A percentile compares a stretch with the other conserved stretches of the same genome.
These are phyloP conservation scores for Harpagoxenus sublaevis DNA, from an alignment of 2,888 invertebrate genomes.

Conservation along the genomic window DNA sequence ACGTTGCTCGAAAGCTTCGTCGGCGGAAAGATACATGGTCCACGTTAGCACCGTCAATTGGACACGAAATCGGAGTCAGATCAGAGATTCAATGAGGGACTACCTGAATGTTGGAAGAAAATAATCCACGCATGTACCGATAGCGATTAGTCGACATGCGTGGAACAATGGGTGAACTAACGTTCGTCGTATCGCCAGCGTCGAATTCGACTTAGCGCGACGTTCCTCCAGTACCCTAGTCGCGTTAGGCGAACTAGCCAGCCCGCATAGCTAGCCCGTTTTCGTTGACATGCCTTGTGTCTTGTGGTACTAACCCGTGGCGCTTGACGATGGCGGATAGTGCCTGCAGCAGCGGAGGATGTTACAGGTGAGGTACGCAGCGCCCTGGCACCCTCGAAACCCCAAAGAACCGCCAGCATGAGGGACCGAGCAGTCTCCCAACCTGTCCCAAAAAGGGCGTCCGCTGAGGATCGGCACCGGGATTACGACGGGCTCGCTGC, in stretches of 20 bases:
- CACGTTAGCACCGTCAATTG: not conserved
- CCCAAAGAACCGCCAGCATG: conserved; percentile 95
- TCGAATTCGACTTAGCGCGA: conserved; percentile 20
- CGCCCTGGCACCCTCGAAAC: conserved; percentile 93
- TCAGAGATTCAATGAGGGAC: not conserved
- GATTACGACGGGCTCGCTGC: conserved; percentile 80
- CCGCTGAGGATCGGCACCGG: conserved; percentile 60
- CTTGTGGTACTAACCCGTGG: conserved; percentile 85
- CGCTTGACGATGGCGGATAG: conserved; percentile 85
- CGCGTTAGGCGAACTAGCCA: conserved; percentile 56
- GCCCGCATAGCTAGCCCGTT: conserved; percentile 80
- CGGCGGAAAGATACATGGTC: not conserved
- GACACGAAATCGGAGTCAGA: not conserved
- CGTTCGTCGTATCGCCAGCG: not conserved
- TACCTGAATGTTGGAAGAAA: not conserved
- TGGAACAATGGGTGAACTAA: conserved; percentile 32
- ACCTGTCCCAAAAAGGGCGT: conserved; percentile 76
- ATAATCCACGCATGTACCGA: not conserved
- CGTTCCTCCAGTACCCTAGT: conserved; percentile 42
- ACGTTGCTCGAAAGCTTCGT: not conserved
- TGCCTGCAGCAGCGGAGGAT: conserved; percentile 86
- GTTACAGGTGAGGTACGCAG: conserved; percentile 93
- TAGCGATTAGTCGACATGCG: not conserved
- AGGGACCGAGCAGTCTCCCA: conserved; percentile 88
- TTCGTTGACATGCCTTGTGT: conserved; percentile 84